Evolutionary conservation across 1,140 invertebrate species (phyloP).

Genomic region (Mactra quadrangularis): DNA sequence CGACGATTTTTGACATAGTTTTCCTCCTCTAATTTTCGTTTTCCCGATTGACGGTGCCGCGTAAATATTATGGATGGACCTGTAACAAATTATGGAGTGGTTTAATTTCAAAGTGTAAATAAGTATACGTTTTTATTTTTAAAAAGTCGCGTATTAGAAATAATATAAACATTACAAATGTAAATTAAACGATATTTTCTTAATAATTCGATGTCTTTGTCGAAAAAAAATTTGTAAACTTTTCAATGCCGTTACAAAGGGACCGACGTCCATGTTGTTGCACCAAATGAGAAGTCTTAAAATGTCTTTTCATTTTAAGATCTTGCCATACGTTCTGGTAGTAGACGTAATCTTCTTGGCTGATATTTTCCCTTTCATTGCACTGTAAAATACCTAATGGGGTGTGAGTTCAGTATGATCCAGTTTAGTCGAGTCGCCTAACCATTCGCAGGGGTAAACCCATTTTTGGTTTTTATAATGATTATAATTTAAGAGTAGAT

Average conservation of each 20-base stretch:
- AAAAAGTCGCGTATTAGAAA: too few species aligned
- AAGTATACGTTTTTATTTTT: too few species aligned
- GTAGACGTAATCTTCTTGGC: slow-evolving; percentile 48
- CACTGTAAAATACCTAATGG: slow-evolving; percentile 40
- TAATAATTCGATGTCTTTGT: too few species aligned
- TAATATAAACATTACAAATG: too few species aligned
- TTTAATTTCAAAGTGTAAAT: too few species aligned
- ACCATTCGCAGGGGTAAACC: slow-evolving; percentile 56
- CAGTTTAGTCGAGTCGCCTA: slow-evolving; percentile 31
- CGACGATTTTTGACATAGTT: neutral
- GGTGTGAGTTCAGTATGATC: slow-evolving; percentile 14
- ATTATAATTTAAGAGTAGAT: too few species aligned
- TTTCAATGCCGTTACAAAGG: too few species aligned
- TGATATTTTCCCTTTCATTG: slow-evolving; percentile 40
- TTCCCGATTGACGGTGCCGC: neutral
- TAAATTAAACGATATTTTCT: too few species aligned
- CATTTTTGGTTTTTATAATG: too few species aligned
- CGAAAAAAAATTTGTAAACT: slow-evolving; percentile 3
- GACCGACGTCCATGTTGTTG: slow-evolving; percentile 58
- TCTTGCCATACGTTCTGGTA: slow-evolving; percentile 56
- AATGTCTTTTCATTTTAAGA: slow-evolving; percentile 44
- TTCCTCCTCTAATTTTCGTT: neutral
- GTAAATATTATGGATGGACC: slow-evolving; percentile 17
- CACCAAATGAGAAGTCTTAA: slow-evolving; percentile 60
- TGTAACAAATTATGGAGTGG: neutral